Conservation (phyloP, 1,140 invertebrate species). For the Scaptomyza montana region DNA sequence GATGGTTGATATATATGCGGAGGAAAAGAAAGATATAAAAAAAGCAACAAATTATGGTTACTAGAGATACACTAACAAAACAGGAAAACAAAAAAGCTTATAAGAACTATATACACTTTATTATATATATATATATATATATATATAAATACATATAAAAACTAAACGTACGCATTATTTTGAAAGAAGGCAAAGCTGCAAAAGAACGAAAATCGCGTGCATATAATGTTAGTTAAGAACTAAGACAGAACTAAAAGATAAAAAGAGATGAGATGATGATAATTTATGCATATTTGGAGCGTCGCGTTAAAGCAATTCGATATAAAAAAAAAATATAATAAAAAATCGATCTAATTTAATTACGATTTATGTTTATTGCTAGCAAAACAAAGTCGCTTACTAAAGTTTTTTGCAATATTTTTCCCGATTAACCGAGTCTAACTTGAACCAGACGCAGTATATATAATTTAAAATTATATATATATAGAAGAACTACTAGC, state of each 20-base stretch:
- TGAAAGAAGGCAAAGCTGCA: slow-evolving; percentile 50
- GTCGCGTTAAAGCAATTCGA: slow-evolving; percentile 47
- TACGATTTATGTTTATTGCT: slow-evolving; percentile 46
- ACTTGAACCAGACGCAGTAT: slow-evolving; percentile 55
- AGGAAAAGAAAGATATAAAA: slow-evolving; percentile 9
- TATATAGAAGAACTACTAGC: slow-evolving; percentile 38
- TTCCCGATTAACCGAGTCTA: slow-evolving; percentile 52
- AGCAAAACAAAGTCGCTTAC: slow-evolving; percentile 64
- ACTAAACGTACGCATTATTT: slow-evolving; percentile 39
- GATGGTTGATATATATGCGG: not conserved
- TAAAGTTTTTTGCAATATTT: slow-evolving; percentile 49
- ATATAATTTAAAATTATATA: slow-evolving; percentile 79
- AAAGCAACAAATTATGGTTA: slow-evolving; percentile 82
- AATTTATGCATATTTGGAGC: slow-evolving; percentile 11
- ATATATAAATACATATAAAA: slow-evolving; percentile 48
- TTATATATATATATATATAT: slow-evolving; percentile 47
- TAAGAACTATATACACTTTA: slow-evolving; percentile 65
- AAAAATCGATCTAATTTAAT: slow-evolving; percentile 28
- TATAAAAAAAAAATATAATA: slow-evolving; percentile 50
- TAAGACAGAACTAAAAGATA: slow-evolving; percentile 63
- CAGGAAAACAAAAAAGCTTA: slow-evolving; percentile 73
- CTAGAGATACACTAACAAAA: slow-evolving; percentile 59
- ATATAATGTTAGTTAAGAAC: slow-evolving; percentile 77
- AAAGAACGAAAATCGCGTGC: slow-evolving; percentile 44
- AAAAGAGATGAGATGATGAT: slow-evolving; percentile 11